Base-by-base conservation (phyloP, 2,113 vertebrate species). In the Xenopus borealis region DNA sequence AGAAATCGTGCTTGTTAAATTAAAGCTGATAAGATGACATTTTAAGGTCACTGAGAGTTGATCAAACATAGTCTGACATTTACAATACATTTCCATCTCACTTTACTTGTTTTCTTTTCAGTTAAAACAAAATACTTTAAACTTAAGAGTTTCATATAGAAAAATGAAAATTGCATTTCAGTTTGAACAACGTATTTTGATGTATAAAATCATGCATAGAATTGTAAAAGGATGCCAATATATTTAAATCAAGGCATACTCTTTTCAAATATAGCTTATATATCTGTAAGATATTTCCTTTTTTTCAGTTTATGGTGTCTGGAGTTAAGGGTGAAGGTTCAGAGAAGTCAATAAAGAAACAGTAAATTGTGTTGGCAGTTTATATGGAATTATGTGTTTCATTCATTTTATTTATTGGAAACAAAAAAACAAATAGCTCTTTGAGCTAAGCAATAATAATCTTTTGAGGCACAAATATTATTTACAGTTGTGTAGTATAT, bases 41-140 rank as follows among this genome's bases (percentile, higher is more conserved):
- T 85, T 86, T 84, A 86, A 88, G 82, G 81, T 87, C 84, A 85
- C 23, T 16, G 61, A 80, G 79, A 59, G 64, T 73, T 71, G 81
- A 86, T 85, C 81, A 86, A 87, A 86, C 69, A 78, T 79, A 75
- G 78, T 70, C 81, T 88, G 75, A 82, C 82, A 80, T 83, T 86
- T 85, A 82, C 69, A 83, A 70, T 85, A 47, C 14, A 57, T 80
- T 86, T 86, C 78, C 75, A 78, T 75, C 74, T 81, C 75, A 83
- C 40, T 59, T 63, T 58, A 72, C 62, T 79, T 82, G 80, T 71
- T 82, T 86, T 80, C 83, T 83, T 81, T 66, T 73, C 79, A 80
- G 75, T 76, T 81, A 82, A 69, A 72, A 73, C 68, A 71, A 67
- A 62, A 27, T 80, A 85, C 75, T 80, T 81, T 65, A 80, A 78